These are phyloP conservation scores for Archaeoteleia sp. DNA, from an alignment of 2,888 invertebrate species.

Conservation along the genomic window DNA sequence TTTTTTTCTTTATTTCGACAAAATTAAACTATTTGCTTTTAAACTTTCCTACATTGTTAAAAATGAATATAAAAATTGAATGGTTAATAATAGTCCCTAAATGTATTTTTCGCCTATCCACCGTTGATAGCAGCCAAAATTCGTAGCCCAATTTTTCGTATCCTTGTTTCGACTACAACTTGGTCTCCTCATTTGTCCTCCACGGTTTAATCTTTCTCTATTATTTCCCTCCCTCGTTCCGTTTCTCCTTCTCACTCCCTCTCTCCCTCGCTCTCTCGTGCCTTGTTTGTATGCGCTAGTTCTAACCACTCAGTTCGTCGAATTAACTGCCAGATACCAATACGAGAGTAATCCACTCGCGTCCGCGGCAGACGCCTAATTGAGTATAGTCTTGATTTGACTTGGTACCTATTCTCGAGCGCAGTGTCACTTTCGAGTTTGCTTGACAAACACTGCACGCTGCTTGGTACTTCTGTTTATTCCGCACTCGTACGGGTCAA, in stretches of 20 bases:
- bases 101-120: too few relatives aligned
- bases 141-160: too few relatives aligned
- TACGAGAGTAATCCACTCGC: slow-evolving; percentile 44
- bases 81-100: too few relatives aligned
- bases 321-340: slow-evolving; percentile 49
- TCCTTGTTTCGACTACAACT: neutral
- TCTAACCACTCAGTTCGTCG: slow-evolving; percentile 26
- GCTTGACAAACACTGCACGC: slow-evolving; percentile 31
- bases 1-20: too few relatives aligned
- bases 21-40: too few relatives aligned
- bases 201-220: neutral
- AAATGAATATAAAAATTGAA: too few relatives aligned
- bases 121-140: too few relatives aligned
- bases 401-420: slow-evolving; percentile 44
- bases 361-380: slow-evolving; percentile 50
- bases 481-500: slow-evolving; percentile 10
- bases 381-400: slow-evolving; percentile 50
- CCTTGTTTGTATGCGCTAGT: slow-evolving; percentile 32
- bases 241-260: slow-evolving; percentile 20
- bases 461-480: slow-evolving; percentile 24
- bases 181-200: neutral
- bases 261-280: neutral
- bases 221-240: slow-evolving; percentile 29
- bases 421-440: slow-evolving; percentile 45
- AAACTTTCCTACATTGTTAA: too few relatives aligned